A percentile compares a stretch with the other conserved stretches of the same genome.
phyloP scores from a whole-genome alignment of 2,888 invertebrate genomes.

The Drosophila nr. perissopoda region DNA sequence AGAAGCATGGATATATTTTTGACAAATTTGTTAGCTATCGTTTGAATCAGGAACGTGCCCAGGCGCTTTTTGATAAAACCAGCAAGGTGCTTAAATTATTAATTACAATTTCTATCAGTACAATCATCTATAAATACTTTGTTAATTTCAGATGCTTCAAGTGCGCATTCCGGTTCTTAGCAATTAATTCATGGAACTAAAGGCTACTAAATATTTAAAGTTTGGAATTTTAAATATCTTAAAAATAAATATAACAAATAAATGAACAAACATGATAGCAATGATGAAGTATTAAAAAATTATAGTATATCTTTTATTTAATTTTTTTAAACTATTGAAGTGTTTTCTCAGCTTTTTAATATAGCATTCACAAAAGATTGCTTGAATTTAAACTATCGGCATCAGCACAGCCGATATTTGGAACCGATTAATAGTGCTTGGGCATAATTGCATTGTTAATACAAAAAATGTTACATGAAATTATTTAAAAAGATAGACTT shows the following conservation, averaged over 20 bases:
- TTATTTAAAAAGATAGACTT: background rate
- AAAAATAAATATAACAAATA: constrained; percentile 3
- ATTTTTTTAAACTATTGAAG: background rate
- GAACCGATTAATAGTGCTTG: background rate
- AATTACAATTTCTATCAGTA: constrained; percentile 14
- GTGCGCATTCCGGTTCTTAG: constrained; percentile 78
- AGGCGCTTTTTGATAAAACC: constrained; percentile 86
- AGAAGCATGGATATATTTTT: constrained; percentile 87
- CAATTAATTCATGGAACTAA: constrained; percentile 9
- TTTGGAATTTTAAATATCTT: background rate
- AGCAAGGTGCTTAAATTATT: constrained; percentile 84
- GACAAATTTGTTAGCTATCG: constrained; percentile 90
- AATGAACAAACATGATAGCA: background rate
- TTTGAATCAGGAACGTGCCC: constrained; percentile 87
- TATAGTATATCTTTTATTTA: background rate
- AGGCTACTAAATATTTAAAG: background rate
- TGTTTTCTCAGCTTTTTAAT: background rate
- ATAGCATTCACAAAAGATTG: background rate
- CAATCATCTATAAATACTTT: background rate
- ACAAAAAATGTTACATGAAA: background rate
- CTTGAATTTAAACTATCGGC: background rate
- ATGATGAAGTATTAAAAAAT: background rate
- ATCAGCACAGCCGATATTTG: background rate
- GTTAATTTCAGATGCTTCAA: constrained; percentile 82
- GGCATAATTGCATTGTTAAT: background rate